Conservation (phyloP, 1,140 invertebrate genomes). For the Megalonaias nervosa region DNA sequence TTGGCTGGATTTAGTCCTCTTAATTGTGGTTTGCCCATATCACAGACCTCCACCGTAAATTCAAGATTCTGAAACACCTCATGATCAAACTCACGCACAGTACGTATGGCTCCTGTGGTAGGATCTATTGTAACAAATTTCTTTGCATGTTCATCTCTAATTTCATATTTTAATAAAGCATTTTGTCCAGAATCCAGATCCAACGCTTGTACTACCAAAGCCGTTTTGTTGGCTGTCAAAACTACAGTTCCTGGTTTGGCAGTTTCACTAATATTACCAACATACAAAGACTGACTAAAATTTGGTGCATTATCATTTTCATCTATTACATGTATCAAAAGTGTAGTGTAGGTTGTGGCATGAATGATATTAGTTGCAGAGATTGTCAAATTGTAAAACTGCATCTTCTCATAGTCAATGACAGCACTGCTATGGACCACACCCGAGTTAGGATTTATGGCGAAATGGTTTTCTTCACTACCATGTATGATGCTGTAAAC, state of each 20-base stretch:
- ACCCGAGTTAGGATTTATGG: constrained; percentile 72
- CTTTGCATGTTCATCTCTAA: constrained; percentile 82
- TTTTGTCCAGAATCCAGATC: constrained; percentile 85
- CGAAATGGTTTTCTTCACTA: constrained; percentile 68
- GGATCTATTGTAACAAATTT: constrained; percentile 89
- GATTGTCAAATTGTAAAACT: constrained; percentile 86
- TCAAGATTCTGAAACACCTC: constrained; percentile 81
- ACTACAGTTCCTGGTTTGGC: constrained; percentile 82
- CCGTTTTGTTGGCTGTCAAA: constrained; percentile 75
- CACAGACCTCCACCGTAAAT: constrained; percentile 90
- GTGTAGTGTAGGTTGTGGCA: constrained; percentile 56
- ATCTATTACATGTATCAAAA: constrained; percentile 73
- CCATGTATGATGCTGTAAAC: constrained; percentile 63
- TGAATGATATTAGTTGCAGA: constrained; percentile 88
- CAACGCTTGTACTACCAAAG: constrained; percentile 84
- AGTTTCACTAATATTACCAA: constrained; percentile 81
- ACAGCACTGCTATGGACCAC: constrained; percentile 66
- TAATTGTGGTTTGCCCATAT: constrained; percentile 84
- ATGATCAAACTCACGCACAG: constrained; percentile 84
- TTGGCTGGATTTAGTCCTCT: constrained; percentile 78
- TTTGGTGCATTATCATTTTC: constrained; percentile 87
- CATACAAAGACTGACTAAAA: constrained; percentile 80
- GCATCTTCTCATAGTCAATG: constrained; percentile 76
- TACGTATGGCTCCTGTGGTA: constrained; percentile 88
- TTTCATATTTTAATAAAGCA: constrained; percentile 86